Conservation (phyloP, 2,113 vertebrate genomes). For the Chauna torquata region DNA sequence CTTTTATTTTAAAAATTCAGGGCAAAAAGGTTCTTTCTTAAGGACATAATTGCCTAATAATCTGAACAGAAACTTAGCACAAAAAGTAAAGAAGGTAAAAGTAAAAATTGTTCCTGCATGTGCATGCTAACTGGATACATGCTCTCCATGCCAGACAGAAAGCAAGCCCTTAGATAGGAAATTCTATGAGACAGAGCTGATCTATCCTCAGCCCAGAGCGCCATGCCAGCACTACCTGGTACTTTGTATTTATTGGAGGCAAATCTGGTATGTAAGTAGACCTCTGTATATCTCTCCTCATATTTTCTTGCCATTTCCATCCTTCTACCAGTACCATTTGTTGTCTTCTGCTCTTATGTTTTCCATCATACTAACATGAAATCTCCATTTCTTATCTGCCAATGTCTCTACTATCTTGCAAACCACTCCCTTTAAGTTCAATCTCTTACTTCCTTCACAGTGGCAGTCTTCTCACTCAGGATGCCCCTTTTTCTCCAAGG, state of each 20-base stretch:
- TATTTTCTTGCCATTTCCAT: background rate
- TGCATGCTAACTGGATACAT: background rate
- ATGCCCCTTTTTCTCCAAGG: background rate
- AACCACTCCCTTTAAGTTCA: background rate
- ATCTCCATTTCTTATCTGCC: background rate
- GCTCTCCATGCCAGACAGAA: background rate
- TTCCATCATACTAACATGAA: background rate
- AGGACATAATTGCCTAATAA: background rate
- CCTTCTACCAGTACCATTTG: background rate
- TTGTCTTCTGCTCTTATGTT: background rate
- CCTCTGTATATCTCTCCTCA: background rate
- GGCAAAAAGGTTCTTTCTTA: conserved; percentile 15
- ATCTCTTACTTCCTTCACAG: background rate
- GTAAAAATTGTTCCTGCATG: background rate
- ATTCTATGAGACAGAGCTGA: background rate
- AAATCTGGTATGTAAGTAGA: background rate
- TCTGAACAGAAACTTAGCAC: background rate
- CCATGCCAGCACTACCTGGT: background rate
- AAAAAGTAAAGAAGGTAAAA: background rate
- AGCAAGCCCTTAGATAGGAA: background rate
- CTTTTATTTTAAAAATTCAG: background rate
- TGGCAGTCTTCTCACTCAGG: background rate
- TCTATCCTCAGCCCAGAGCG: background rate
- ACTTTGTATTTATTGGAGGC: background rate
- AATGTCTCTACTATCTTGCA: background rate